Evolutionary conservation across 2,797 vertebrate genomes (phyloP).

Genomic region (Darevskia mixta): DNA sequence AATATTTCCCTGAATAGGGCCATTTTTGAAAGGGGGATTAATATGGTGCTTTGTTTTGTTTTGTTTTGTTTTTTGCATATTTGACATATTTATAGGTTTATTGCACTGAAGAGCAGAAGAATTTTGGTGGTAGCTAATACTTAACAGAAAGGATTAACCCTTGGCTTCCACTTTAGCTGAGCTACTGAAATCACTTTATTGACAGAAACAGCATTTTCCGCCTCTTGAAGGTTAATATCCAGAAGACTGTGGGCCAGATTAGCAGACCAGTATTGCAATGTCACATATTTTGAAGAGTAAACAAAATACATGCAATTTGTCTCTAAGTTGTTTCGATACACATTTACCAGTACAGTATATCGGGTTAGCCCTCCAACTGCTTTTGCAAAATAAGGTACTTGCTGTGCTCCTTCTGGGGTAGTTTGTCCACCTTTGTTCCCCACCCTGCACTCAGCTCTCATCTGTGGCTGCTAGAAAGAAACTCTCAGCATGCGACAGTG

Average conservation of each 20-base stretch:
- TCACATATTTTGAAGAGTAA: slow-evolving; percentile 41
- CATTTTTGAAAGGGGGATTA: neutral
- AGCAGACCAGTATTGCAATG: slow-evolving; percentile 3
- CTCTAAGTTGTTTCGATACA: slow-evolving; percentile 11
- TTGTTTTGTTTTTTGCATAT: neutral
- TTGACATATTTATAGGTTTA: neutral
- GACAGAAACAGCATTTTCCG: neutral
- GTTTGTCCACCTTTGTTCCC: neutral
- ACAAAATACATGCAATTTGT: slow-evolving; percentile 7
- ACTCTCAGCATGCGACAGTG: neutral
- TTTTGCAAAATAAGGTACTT: neutral
- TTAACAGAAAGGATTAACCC: slow-evolving; percentile 37
- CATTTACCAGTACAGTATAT: neutral
- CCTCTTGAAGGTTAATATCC: slow-evolving; percentile 19
- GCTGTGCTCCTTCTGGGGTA: no score
- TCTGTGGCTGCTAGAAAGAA: neutral
- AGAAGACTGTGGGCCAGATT: slow-evolving; percentile 48
- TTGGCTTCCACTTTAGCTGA: slow-evolving; percentile 43
- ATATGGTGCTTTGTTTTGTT: slow-evolving; percentile 11
- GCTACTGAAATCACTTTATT: slow-evolving; percentile 31
- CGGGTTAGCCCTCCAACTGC: neutral
- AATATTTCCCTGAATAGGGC: neutral
- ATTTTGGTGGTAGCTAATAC: slow-evolving; percentile 25
- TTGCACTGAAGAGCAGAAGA: slow-evolving; percentile 22
- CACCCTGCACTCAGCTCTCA: neutral